A percentile compares a stretch with the other conserved stretches of the same genome.
phyloP scores from a whole-genome alignment of 2,888 invertebrate species.

The Alloplasta piceator region DNA sequence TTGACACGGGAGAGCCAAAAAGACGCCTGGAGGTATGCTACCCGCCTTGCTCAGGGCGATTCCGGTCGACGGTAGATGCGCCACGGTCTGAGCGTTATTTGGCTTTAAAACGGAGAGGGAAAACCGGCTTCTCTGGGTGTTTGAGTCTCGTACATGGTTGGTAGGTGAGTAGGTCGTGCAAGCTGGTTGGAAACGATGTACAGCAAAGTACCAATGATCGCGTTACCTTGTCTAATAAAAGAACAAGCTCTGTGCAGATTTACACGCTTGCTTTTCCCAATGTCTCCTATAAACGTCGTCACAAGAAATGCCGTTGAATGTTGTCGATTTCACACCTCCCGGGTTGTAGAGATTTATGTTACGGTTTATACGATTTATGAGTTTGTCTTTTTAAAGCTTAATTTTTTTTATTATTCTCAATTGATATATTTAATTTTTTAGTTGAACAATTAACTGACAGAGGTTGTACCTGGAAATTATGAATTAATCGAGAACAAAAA shows the following conservation, averaged over 20 bases:
- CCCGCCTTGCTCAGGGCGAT: conserved; percentile 36
- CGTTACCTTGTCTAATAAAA: conserved; percentile 48
- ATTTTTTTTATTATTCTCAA: too few relatives aligned
- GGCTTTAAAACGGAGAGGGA: conserved; percentile 35
- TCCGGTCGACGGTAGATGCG: conserved; percentile 34
- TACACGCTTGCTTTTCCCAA: too few relatives aligned
- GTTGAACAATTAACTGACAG: too few relatives aligned
- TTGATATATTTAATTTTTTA: too few relatives aligned
- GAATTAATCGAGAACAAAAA: too few relatives aligned
- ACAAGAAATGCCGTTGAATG: too few relatives aligned
- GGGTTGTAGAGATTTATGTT: too few relatives aligned
- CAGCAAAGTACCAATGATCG: conserved; percentile 9
- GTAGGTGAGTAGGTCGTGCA: conserved; percentile 64
- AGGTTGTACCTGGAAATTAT: too few relatives aligned
- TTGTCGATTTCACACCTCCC: too few relatives aligned
- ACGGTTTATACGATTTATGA: too few relatives aligned
- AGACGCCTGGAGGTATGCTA: conserved; percentile 43
- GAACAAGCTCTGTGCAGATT: neutral
- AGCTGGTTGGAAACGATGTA: neutral
- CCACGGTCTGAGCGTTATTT: neutral
- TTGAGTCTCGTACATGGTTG: conserved; percentile 13
- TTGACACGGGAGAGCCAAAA: neutral
- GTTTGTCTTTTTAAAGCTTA: too few relatives aligned
- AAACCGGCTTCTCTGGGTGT: conserved; percentile 49
- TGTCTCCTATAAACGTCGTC: too few relatives aligned